Percentiles rank a stretch among this genome's conserved stretches.
These are phyloP conservation scores for Anomalospiza imberbis DNA, from an alignment of 2,797 vertebrate genomes.

Conservation along the genomic window DNA sequence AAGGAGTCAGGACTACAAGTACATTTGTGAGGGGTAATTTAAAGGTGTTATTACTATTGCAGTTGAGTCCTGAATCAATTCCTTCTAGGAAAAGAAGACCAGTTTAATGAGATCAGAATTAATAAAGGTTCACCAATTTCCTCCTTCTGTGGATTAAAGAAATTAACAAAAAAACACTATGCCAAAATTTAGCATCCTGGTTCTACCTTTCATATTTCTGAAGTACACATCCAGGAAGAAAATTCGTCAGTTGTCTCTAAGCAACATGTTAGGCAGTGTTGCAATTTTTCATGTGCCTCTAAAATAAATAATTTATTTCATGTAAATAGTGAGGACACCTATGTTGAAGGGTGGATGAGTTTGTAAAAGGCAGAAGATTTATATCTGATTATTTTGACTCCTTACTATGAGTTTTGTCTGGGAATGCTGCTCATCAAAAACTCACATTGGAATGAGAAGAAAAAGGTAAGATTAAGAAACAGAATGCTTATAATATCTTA, in stretches of 20 bases:
- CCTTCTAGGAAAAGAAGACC: neutral
- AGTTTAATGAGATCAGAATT: neutral
- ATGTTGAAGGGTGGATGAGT: neutral
- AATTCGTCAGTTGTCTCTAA: conserved; percentile 31
- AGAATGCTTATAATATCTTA: neutral
- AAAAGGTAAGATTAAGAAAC: neutral
- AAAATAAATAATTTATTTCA: neutral
- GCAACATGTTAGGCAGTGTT: conserved; percentile 8
- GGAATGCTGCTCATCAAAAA: neutral
- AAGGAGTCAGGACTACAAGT: neutral
- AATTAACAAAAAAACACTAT: neutral
- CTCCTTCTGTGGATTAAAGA: neutral
- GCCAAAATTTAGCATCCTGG: neutral
- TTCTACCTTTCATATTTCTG: neutral
- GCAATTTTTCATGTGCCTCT: neutral
- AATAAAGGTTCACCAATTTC: neutral
- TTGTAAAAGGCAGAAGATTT: neutral
- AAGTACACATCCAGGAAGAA: neutral
- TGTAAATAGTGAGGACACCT: neutral
- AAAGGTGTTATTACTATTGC: neutral
- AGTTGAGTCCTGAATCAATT: neutral
- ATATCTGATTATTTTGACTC: neutral
- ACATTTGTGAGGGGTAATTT: neutral
- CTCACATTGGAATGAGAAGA: neutral
- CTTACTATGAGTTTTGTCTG: neutral